These are phyloP conservation scores for Phortica variegata DNA, from an alignment of 1,140 invertebrate genomes.

Conservation along the genomic window DNA sequence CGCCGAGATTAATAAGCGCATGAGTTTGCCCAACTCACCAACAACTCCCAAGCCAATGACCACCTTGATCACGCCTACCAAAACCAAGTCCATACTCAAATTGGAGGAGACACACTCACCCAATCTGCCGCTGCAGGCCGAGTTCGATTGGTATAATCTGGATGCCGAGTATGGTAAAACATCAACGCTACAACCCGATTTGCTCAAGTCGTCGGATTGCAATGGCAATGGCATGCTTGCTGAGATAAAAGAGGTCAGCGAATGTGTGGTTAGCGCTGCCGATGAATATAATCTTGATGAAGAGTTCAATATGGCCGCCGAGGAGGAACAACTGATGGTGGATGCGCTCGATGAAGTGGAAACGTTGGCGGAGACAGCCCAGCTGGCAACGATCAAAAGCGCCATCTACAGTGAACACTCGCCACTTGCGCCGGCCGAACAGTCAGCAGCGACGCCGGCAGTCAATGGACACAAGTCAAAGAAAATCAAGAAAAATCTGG, in stretches of 20 bases:
- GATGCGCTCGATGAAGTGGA: conserved; percentile 7
- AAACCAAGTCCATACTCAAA: conserved; percentile 18
- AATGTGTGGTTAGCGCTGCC: conserved; percentile 24
- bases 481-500: conserved; percentile 38
- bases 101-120: conserved; percentile 13
- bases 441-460: neutral
- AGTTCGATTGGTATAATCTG: conserved; percentile 56
- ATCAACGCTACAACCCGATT: conserved; percentile 10
- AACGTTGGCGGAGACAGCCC: neutral
- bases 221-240: conserved; percentile 26
- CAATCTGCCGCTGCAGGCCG: conserved; percentile 42
- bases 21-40: conserved; percentile 32
- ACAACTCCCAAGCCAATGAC: conserved; percentile 23
- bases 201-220: conserved; percentile 5
- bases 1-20: conserved; percentile 48
- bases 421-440: conserved; percentile 6
- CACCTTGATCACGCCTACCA: conserved; percentile 13
- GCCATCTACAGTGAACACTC: neutral
- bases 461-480: conserved; percentile 16
- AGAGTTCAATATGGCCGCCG: conserved; percentile 34
- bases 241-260: conserved; percentile 34
- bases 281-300: conserved; percentile 54
- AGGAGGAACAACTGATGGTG: conserved; percentile 13
- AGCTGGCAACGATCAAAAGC: neutral
- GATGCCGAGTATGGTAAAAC: conserved; percentile 51